Evolutionary conservation across 2,113 vertebrate species (phyloP), one percentile per base, ranked within the genome.

Genomic region (Myiopsitta monachus): DNA sequence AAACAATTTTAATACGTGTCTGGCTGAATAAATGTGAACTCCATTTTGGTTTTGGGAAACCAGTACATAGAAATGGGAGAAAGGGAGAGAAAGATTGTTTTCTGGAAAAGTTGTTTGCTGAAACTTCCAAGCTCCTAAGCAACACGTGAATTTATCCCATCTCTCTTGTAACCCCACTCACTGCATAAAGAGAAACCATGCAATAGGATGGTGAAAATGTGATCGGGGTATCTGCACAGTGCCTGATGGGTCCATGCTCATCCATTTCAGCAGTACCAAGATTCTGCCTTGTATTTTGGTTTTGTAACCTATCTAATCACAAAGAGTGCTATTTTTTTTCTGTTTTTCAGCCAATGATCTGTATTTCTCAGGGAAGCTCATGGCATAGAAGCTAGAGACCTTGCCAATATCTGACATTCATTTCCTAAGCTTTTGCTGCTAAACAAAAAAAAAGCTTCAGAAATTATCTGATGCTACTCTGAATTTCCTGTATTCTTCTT

Each of bases 211-310:
- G 9, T 55, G 18, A 30, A 54, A 62, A 46, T 5, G 19, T 31
- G 8, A 7, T 27, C 19, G 31, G 18, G 51, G 59, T 17, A 46
- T 11, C 24, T 74, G 44, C 30, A 10, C 33, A 11, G 44, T 2
- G 1, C 21, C 18, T 0, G 0, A 8, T 17, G 43, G 36, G 12
- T 73, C 38, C 1, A 1, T 39, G 74, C 6, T 67, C 7, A 33
- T 73, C 11, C 7, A 6, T 4, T 61, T 61, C 9, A 27, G 44
- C 17, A 17, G 17, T 19, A 27, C 1, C 31, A 27, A 19, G 12
- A 7, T 31, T 88, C 24, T 73, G 38, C 12, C 3, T 24, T 6
- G 4, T 47, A 23, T 39, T 72, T 59, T 30, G 38, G 8, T 47
- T 67, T 41, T 36, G 10, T n/a, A 41, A 38, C 16, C 14, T 11